Conservation (phyloP, 2,888 invertebrate species). For the Drosophila imparisetae region DNA sequence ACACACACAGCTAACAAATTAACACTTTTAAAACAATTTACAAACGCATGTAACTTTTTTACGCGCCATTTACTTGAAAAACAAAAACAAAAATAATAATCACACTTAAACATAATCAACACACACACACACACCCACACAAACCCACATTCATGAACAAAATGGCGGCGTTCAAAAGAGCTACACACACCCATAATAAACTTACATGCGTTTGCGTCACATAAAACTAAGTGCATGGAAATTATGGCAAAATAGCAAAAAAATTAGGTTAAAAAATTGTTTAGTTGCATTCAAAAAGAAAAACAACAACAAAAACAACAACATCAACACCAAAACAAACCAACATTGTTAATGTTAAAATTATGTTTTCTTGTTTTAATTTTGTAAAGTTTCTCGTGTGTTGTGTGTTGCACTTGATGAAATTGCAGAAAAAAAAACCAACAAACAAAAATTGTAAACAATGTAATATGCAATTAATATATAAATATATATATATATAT, state of each 20-base stretch:
- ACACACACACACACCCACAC: slow-evolving; percentile 34
- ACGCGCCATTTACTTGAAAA: slow-evolving; percentile 68
- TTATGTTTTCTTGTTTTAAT: slow-evolving; percentile 42
- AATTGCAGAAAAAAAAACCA: slow-evolving; percentile 42
- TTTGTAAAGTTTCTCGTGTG: slow-evolving; percentile 63
- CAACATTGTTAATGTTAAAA: slow-evolving; percentile 32
- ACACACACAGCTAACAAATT: slow-evolving; percentile 14
- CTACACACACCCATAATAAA: slow-evolving; percentile 13
- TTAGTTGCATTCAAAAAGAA: slow-evolving; percentile 44
- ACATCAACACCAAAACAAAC: slow-evolving; percentile 44
- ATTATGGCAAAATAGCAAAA: slow-evolving; percentile 57
- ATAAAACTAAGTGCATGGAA: slow-evolving; percentile 41
- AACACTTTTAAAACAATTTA: slow-evolving; percentile 37
- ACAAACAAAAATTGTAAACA: slow-evolving; percentile 54
- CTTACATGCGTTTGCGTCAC: slow-evolving; percentile 72
- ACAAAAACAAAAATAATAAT: slow-evolving; percentile 18
- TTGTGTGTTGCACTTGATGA: slow-evolving; percentile 52
- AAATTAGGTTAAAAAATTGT: slow-evolving; percentile 56
- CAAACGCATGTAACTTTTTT: slow-evolving; percentile 78
- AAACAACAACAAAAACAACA: slow-evolving; percentile 24
- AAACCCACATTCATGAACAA: slow-evolving; percentile 37
- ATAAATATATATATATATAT: slow-evolving; percentile 30
- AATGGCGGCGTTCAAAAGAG: slow-evolving; percentile 74
- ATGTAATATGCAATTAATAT: slow-evolving; percentile 59
- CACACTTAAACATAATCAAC: slow-evolving; percentile 36